These are phyloP conservation scores for Gryllus bimaculatus DNA, from an alignment of 1,140 invertebrate species.

Conservation along the genomic window DNA sequence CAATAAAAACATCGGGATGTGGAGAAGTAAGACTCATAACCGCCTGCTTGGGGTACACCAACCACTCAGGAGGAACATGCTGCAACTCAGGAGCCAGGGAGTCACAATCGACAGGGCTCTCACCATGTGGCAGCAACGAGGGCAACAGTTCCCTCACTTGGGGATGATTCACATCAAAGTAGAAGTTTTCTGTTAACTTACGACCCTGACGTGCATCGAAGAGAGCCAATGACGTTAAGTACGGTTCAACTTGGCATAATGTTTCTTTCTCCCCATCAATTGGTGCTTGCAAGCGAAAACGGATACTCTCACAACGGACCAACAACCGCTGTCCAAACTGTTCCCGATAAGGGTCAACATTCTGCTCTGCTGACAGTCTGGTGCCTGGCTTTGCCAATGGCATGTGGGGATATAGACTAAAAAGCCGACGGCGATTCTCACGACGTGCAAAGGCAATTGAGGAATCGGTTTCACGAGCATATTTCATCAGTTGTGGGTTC, in stretches of 20 bases:
- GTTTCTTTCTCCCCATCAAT: constrained; percentile 65
- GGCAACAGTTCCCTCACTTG: constrained; percentile 34
- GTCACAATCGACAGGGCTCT: constrained; percentile 41
- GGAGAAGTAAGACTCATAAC: constrained; percentile 73
- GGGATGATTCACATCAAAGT: constrained; percentile 77
- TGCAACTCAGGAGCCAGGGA: constrained; percentile 38
- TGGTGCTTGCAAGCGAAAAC: constrained; percentile 70
- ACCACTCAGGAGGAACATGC: constrained; percentile 52
- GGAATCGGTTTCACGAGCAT: constrained; percentile 79
- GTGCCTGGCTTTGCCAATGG: constrained; percentile 36
- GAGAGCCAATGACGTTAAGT: constrained; percentile 74
- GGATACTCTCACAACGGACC: constrained; percentile 70
- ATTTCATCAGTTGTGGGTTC: constrained; percentile 82
- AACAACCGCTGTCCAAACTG: constrained; percentile 77
- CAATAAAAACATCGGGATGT: constrained; percentile 79
- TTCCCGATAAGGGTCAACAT: constrained; percentile 61
- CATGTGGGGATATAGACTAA: constrained; percentile 54
- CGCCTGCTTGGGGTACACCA: constrained; percentile 54
- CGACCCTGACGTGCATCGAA: constrained; percentile 76
- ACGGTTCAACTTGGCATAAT: constrained; percentile 80
- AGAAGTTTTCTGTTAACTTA: constrained; percentile 89
- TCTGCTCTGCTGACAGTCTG: constrained; percentile 31
- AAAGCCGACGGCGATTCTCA: constrained; percentile 62
- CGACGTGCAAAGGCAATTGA: constrained; percentile 69
- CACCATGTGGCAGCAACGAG: not conserved